Evolutionary conservation across 2,113 vertebrate genomes (phyloP).

Genomic region (Ivindomyrus marchei): DNA sequence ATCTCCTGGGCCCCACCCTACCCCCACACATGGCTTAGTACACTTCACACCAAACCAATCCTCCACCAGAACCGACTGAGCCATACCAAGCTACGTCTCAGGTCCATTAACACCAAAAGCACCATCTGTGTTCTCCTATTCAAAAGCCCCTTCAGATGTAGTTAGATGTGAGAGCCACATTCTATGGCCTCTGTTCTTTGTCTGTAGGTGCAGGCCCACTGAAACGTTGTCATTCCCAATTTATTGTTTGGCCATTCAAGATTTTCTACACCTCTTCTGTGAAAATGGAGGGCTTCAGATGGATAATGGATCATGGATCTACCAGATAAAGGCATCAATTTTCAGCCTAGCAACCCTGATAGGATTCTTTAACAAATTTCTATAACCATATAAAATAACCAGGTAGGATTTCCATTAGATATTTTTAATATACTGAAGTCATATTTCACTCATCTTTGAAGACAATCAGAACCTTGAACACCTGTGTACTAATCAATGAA

Average conservation of each 20-base stretch:
- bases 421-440: neutral
- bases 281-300: neutral
- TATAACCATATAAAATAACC: neutral
- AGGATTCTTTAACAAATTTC: neutral
- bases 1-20: neutral
- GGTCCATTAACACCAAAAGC: neutral
- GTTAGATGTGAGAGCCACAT: neutral
- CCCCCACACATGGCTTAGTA: neutral
- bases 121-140: neutral
- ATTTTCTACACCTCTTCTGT: neutral
- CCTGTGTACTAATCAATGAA: neutral
- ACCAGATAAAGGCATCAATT: neutral
- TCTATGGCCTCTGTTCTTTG: neutral
- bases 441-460: neutral
- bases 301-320: neutral
- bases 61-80: neutral
- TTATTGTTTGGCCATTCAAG: neutral
- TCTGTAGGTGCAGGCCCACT: neutral
- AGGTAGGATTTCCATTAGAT: neutral
- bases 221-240: neutral
- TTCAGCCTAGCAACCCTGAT: neutral
- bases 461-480: neutral
- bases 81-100: neutral
- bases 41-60: neutral
- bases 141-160: neutral